These are phyloP conservation scores for Leuciscus waleckii DNA, from an alignment of 2,797 vertebrate species.

Conservation along the genomic window DNA sequence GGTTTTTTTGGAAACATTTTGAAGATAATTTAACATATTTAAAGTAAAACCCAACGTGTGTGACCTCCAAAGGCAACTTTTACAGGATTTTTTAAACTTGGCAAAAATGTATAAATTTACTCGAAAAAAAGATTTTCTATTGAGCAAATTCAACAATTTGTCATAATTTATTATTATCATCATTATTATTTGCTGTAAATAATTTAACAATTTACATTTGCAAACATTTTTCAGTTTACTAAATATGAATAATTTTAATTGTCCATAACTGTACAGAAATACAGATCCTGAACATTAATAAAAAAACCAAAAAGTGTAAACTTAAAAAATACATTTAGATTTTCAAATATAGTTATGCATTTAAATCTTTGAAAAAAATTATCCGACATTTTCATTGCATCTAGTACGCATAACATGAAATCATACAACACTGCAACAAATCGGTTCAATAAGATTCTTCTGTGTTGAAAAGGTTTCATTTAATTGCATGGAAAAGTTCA, in stretches of 20 bases:
- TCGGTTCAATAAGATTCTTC: neutral
- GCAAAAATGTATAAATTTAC: neutral
- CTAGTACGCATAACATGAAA: neutral
- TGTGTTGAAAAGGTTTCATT: neutral
- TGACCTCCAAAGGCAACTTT: too few species aligned
- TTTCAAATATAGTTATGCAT: neutral
- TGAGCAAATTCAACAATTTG: neutral
- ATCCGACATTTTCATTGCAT: rapidly evolving
- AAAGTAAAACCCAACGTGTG: too few species aligned
- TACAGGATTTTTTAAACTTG: neutral
- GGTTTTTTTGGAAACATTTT: neutral
- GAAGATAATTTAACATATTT: neutral
- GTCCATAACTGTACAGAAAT: neutral
- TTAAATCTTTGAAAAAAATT: neutral
- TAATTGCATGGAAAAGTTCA: neutral
- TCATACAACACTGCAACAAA: neutral
- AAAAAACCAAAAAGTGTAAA: too few species aligned
- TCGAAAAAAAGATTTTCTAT: neutral
- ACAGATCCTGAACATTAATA: neutral
- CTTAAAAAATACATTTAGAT: neutral
- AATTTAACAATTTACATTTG: neutral
- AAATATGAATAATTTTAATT: neutral
- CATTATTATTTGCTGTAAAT: neutral
- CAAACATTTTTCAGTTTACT: neutral
- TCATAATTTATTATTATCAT: neutral